These are phyloP conservation scores for Drosophila sp. DNA, from an alignment of 1,140 invertebrate species.

Conservation along the genomic window DNA sequence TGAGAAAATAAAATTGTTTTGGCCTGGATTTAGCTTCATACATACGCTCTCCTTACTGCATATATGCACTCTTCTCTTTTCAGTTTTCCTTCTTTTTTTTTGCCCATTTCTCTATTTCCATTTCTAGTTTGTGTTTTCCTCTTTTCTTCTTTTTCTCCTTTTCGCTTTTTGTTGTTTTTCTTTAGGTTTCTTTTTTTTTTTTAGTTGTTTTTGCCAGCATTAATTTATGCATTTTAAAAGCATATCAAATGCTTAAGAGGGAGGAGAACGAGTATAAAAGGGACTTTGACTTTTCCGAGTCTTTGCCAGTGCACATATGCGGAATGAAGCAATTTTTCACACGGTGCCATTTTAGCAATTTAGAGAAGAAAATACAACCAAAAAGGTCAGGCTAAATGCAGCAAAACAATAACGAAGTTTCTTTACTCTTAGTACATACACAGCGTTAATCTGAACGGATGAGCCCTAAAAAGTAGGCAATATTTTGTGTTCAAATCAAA, in stretches of 20 bases:
- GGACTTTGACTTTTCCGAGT: constrained; percentile 40
- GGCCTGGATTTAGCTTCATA: constrained; percentile 13
- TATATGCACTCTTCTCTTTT: constrained; percentile 7
- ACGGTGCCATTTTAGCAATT: constrained; percentile 54
- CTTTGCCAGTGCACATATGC: constrained; percentile 63
- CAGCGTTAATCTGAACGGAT: too few relatives aligned
- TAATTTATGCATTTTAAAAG: constrained; percentile 73
- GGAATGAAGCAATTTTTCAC: constrained; percentile 68
- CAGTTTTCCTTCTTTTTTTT: constrained; percentile 3
- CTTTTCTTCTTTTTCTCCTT: constrained; percentile 1
- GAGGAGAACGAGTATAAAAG: not conserved
- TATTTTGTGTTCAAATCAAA: too few relatives aligned
- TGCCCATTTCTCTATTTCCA: constrained; percentile 40
- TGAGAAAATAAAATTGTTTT: constrained; percentile 70
- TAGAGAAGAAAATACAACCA: constrained; percentile 14
- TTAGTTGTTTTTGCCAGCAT: constrained; percentile 21
- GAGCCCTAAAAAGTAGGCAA: too few relatives aligned
- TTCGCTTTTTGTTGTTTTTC: constrained; percentile 6
- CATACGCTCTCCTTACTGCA: not conserved
- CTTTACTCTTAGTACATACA: not conserved
- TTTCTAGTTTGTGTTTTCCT: constrained; percentile 15
- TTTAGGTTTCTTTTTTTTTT: constrained; percentile 5
- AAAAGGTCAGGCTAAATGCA: not conserved
- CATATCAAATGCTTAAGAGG: constrained; percentile 55
- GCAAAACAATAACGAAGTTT: not conserved